Base-by-base conservation (phyloP, 2,113 vertebrate genomes). In the Noctilio leporinus region DNA sequence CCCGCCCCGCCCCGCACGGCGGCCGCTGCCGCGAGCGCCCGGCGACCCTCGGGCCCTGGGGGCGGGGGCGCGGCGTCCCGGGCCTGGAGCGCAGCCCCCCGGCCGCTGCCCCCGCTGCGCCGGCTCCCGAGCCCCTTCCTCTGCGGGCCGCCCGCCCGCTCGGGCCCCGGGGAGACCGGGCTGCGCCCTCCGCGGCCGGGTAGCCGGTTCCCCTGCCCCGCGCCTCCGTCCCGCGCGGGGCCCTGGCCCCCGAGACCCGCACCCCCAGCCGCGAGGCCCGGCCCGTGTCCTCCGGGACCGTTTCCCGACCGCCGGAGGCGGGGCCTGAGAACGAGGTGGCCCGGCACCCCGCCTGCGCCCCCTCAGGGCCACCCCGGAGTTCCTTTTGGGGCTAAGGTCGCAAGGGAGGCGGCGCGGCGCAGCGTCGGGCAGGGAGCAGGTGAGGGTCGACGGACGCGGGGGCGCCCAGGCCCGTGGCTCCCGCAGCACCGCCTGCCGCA, bases 1-100 rank as follows among this genome's bases (percentile, higher is more conserved):
- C 97, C 97, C 95, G 94, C 93, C 95, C 92, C 92, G 89, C 82
- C 77, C 95, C 40, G 64, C 86, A 83, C 78, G 24, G 62, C 62
- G 5, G 82, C 35, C 70, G 88, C 17, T 84, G n/a, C 55, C 91
- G 89, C 86, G 84, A 83, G 75, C 45, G 40, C 76, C 19, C 43
- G 3, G 9, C 62, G 80, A 70, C 94, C 95, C 94, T 86, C 55
- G 10, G 35, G 49, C 24, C 47, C 33, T 57, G 10, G n/a, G 35
- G 76, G 16, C 0, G 47, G 47, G 75, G 51, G 8, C 49, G 51
- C 12, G 5, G 22, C 28, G 64, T 70, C 53, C 64, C 53, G 3
- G 59, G 82, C 55, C 16, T 5, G 65, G 14, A 24, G 55, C 65
- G 9, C 51, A 3, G 24, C 47, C 62, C 59, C 45, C 19, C n/a